Evolutionary conservation across 2,888 invertebrate genomes (phyloP).

Genomic region (Pteria penguin): DNA sequence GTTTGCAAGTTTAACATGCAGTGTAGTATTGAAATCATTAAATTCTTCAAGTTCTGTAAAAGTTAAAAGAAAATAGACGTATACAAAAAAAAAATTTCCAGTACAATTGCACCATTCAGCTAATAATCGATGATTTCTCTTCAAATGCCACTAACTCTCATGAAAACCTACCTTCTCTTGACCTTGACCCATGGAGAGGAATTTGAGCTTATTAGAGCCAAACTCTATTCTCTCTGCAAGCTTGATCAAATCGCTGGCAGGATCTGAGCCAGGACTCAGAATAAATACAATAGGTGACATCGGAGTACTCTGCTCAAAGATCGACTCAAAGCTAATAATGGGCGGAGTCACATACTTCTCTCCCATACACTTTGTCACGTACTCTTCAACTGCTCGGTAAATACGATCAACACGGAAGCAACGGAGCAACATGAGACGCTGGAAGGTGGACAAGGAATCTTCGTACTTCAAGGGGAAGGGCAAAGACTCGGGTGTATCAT

Average conservation of each 20-base stretch:
- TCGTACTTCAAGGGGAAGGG: constrained; percentile 87
- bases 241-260: constrained; percentile 80
- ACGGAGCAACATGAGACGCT: constrained; percentile 90
- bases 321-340: constrained; percentile 89
- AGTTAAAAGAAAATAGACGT: no score
- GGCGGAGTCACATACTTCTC: constrained; percentile 94
- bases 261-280: constrained; percentile 81
- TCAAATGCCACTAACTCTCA: no score
- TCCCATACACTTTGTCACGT: constrained; percentile 90
- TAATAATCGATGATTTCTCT: no score
- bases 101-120: no score
- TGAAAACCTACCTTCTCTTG: constrained; percentile 79
- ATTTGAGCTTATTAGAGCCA: constrained; percentile 80
- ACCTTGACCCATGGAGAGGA: constrained; percentile 81
- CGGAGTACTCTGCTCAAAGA: constrained; percentile 91
- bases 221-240: constrained; percentile 80
- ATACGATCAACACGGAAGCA: constrained; percentile 95
- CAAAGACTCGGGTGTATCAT: constrained; percentile 89
- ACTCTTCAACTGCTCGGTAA: constrained; percentile 91
- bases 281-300: constrained; percentile 82
- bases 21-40: no score
- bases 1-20: no score
- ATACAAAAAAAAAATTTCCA: no score
- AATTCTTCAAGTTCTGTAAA: no score
- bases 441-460: constrained; percentile 83